Conservation (phyloP, 2,888 invertebrate genomes). For the Flabesymbios commensalis region DNA sequence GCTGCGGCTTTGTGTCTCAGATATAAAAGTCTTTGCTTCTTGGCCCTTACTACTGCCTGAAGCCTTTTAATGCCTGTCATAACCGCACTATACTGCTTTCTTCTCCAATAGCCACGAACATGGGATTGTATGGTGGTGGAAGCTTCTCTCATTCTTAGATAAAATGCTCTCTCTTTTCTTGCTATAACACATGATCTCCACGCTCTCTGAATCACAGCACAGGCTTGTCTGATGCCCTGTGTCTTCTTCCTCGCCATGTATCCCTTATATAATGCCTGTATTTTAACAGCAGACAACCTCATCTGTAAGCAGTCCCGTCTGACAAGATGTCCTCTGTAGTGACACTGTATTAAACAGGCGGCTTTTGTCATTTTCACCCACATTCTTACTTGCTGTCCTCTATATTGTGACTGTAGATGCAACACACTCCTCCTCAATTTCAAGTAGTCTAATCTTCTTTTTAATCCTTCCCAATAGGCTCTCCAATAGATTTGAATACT, state of each 20-base stretch:
- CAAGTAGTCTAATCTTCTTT: too few relatives aligned
- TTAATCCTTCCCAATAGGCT: too few relatives aligned
- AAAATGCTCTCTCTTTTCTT: not conserved
- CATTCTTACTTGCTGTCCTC: too few relatives aligned
- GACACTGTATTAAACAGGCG: too few relatives aligned
- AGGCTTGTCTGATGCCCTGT: not conserved
- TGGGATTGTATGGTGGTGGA: constrained; percentile 4
- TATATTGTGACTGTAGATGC: too few relatives aligned
- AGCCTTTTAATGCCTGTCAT: not conserved
- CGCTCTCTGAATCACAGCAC: not conserved
- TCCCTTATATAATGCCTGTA: not conserved
- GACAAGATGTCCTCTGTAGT: constrained; percentile 1
- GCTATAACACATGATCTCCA: not conserved
- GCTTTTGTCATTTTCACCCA: too few relatives aligned
- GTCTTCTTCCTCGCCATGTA: not conserved
- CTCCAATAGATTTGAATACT: too few relatives aligned
- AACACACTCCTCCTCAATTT: too few relatives aligned
- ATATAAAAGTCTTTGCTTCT: not conserved
- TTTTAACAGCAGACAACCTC: not conserved
- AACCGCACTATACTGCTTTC: not conserved
- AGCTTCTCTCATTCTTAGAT: not conserved
- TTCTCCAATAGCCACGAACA: not conserved
- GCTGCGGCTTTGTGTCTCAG: constrained; percentile 14
- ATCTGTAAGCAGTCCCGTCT: not conserved
- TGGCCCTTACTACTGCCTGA: not conserved